phyloP scores from a whole-genome alignment of 2,113 vertebrate genomes.

The Acanthisitta chloris region DNA sequence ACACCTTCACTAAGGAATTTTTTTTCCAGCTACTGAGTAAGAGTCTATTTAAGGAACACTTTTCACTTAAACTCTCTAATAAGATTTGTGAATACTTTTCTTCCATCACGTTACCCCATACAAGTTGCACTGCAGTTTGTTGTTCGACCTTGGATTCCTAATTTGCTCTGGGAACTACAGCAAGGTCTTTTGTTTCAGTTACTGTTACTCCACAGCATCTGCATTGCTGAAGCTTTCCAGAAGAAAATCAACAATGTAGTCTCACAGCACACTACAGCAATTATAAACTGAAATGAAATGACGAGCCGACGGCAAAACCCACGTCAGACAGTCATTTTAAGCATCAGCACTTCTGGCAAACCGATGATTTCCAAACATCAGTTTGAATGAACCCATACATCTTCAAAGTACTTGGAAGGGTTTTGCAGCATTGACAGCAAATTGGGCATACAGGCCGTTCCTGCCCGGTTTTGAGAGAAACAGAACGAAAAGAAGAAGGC shows the following conservation, averaged over 20 bases:
- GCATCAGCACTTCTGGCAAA: background rate
- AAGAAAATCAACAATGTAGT: background rate
- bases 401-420: background rate
- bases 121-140: constrained; percentile 54
- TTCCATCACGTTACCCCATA: background rate
- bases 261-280: background rate
- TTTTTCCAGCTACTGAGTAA: background rate
- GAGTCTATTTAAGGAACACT: background rate
- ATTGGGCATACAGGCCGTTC: background rate
- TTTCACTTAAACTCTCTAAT: background rate
- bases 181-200: constrained; percentile 60
- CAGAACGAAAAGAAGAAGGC: background rate
- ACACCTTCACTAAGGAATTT: background rate
- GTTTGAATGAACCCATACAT: background rate
- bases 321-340: background rate
- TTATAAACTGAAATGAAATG: background rate
- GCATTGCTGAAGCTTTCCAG: constrained; percentile 58
- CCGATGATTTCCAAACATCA: background rate
- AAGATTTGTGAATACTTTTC: background rate
- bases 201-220: constrained; percentile 40
- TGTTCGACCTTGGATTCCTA: constrained; percentile 71
- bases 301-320: background rate
- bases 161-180: background rate
- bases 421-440: background rate
- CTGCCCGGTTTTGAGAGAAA: background rate